Base-by-base conservation (phyloP, 2,797 vertebrate genomes). In the Muraenolepis orangiensis region DNA sequence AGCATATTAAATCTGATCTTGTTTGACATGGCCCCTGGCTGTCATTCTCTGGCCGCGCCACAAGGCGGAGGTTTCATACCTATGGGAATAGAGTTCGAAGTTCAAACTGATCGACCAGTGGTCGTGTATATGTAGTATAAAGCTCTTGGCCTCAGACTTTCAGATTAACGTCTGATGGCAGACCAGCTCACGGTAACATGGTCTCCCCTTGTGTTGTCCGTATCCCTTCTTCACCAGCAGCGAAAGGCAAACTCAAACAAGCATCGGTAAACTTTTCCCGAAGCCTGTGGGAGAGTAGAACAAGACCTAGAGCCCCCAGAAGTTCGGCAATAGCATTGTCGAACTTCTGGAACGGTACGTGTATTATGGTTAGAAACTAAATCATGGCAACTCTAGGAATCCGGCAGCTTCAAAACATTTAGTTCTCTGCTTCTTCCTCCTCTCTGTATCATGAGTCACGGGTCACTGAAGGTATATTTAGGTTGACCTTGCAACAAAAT, bases 1-100 rank as follows among this genome's bases (percentile, higher is more conserved):
- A 87, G 80, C 78, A 76, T 1, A 75, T 87, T 91, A 91, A 91
- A 92, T 86, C 78, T 88, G 90, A 94, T 93, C 91, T 88, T 87
- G 87, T 89, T 90, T 91, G 79, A 88, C 82, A 72, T 76, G 86
- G 80, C 85, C 79, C 82, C 51, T 12, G 23, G 57, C 8, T 64
- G 23, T 26, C 26, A 26, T 64, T 23, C 23, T n/a, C 57, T 64
- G 57, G 23, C 57, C 26, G 23, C 57, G 2, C 12, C 26, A 26
- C 23, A 23, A 64, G 57, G n/a, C 26, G 57, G 23, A 64, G 26
- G 57, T 64, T 64, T 64, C n/a, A 34, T 26, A 26, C 57, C 57
- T 26, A 26, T 26, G 57, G n/a, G 57, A 64, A 26, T 64, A 64
- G 57, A n/a, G n/a, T n/a, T 64, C 57, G 57, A 64, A 26, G 23